Conservation (phyloP, 2,113 vertebrate species). For the Poecilia latipinna region DNA sequence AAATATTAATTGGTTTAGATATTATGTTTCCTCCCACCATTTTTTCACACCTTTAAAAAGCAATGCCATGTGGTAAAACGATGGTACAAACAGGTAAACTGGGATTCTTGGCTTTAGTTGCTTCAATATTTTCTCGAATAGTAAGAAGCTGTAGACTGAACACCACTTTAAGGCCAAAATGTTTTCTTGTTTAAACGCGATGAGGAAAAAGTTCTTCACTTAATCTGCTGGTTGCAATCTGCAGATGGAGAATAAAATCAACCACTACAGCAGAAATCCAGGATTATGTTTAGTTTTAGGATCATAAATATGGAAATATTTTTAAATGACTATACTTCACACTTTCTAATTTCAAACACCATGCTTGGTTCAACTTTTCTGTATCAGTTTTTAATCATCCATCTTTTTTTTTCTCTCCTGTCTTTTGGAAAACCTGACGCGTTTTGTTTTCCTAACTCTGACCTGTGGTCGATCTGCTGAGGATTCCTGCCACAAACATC, state of each 20-base stretch:
- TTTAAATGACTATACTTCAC: not conserved
- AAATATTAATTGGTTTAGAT: not conserved
- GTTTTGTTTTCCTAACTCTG: conserved; percentile 40
- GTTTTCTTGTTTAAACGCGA: not conserved
- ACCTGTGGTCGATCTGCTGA: conserved; percentile 24
- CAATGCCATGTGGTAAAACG: not conserved
- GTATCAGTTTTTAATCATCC: conserved; percentile 3
- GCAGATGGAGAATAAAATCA: not conserved
- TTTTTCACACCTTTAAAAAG: not conserved
- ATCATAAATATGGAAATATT: not conserved
- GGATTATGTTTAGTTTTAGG: not conserved
- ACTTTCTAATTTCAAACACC: not conserved
- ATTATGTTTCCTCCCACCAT: not conserved
- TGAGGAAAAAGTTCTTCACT: not conserved
- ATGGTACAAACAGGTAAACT: not conserved
- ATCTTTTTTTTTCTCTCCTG: conserved; percentile 27
- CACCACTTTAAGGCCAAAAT: not conserved
- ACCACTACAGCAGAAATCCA: not conserved
- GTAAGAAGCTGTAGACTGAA: not conserved
- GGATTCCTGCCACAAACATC: conserved; percentile 58
- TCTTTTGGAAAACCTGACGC: conserved; percentile 81
- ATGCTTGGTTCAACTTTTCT: not conserved
- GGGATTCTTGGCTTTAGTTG: not conserved
- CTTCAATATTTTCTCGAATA: not conserved
- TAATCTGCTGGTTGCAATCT: not conserved